phyloP scores from a whole-genome alignment of 2,888 invertebrate genomes.

The Plagodis dolabraria region DNA sequence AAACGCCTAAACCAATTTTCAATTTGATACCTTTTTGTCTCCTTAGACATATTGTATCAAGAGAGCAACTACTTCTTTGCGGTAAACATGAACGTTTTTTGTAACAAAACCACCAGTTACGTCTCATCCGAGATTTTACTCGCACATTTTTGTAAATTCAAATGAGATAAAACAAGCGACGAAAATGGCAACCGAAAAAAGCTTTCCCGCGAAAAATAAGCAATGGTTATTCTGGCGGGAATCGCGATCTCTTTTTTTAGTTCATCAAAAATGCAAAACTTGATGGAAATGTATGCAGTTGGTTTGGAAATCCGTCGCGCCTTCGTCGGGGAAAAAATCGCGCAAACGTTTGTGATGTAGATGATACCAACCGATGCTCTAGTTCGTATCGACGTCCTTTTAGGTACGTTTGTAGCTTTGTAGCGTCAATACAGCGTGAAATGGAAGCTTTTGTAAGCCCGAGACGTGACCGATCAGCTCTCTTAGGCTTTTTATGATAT shows the following conservation, averaged over 20 bases:
- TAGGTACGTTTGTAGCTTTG: slow-evolving; percentile 23
- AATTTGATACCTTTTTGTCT: too few relatives aligned
- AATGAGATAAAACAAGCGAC: slow-evolving; percentile 39
- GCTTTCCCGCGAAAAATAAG: slow-evolving; percentile 42
- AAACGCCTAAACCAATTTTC: too few relatives aligned
- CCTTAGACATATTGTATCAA: too few relatives aligned
- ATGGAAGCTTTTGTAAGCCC: slow-evolving; percentile 14
- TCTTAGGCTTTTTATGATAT: slow-evolving; percentile 2
- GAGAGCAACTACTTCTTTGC: not conserved
- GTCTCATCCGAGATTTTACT: not conserved
- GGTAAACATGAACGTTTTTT: slow-evolving; percentile 8
- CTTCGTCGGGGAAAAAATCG: slow-evolving; percentile 55
- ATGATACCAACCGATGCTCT: slow-evolving; percentile 35
- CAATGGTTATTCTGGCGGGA: slow-evolving; percentile 45
- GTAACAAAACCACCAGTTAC: slow-evolving; percentile 5
- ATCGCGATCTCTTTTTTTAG: slow-evolving; percentile 54
- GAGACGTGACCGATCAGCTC: slow-evolving; percentile 10
- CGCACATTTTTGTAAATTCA: slow-evolving; percentile 36
- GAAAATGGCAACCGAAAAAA: slow-evolving; percentile 37
- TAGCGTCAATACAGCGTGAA: slow-evolving; percentile 20
- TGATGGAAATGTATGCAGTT: slow-evolving; percentile 75
- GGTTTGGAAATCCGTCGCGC: slow-evolving; percentile 52
- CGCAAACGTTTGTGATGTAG: slow-evolving; percentile 63
- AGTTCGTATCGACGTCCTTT: slow-evolving; percentile 18
- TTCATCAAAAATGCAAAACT: slow-evolving; percentile 81